These are phyloP conservation scores for Polymixis lichenea DNA, from an alignment of 2,888 invertebrate genomes.

Conservation along the genomic window DNA sequence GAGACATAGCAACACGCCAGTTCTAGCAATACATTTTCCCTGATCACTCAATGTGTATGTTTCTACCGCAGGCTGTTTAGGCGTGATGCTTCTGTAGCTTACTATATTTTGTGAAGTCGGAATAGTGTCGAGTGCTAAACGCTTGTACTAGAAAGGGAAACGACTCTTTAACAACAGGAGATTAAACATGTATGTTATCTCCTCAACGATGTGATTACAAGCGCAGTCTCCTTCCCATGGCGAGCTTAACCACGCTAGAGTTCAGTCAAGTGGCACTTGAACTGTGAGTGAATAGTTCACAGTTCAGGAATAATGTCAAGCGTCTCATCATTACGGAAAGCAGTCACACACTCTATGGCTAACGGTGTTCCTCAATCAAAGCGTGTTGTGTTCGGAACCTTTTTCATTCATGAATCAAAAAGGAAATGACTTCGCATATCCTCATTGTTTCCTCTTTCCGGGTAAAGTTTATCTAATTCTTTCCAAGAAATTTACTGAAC, in stretches of 20 bases:
- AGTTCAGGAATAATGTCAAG: slow-evolving; percentile 17
- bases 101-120: background rate
- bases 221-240: slow-evolving; percentile 4
- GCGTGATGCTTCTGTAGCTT: background rate
- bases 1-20: background rate
- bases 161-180: background rate
- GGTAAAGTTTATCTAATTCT: background rate
- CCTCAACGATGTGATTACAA: slow-evolving; percentile 12
- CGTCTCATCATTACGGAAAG: background rate
- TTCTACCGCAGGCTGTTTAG: background rate
- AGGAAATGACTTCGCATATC: slow-evolving; percentile 4
- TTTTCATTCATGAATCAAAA: slow-evolving; percentile 25
- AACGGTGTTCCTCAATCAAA: slow-evolving; percentile 2
- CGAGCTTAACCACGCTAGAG: background rate
- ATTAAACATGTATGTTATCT: slow-evolving; percentile 4
- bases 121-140: background rate
- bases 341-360: background rate
- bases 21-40: background rate
- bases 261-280: slow-evolving; percentile 24
- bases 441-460: slow-evolving; percentile 8
- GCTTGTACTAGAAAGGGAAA: background rate
- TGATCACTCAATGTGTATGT: background rate
- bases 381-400: background rate
- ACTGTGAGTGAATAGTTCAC: slow-evolving; percentile 3
- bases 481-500: slow-evolving; percentile 4